Evolutionary conservation across 1,140 invertebrate genomes (phyloP), one percentile per base, ranked within the genome.

Genomic region (Drosophila quadrilineata): DNA sequence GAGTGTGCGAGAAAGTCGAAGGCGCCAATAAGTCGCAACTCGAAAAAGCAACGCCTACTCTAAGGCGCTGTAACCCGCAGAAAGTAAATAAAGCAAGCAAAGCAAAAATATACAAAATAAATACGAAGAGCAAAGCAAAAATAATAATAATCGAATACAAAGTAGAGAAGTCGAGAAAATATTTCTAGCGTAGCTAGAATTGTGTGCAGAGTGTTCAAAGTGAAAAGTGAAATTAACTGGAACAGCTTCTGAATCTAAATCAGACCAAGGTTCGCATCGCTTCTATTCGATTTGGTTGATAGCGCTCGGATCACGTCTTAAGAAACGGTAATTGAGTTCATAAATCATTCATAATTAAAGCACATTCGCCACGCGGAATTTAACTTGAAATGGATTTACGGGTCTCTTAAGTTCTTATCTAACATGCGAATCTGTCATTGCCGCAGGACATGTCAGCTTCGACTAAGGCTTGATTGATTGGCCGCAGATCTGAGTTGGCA

Each of bases 21-120:
- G 76, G 77, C 76, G 77, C 77, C 76, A 84, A 72, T 48, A 58
- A 58, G 76, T 67, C 79, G 36, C 63, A 80, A 69, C 77, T 57
- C 46, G 53, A 52, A 56, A 29, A 54, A 16, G 31, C 35, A 19
- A 43, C 50, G 56, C 54, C 54, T 50, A 22, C 36, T 24, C 43
- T 49, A 24, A 12, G 21, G 56, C 43, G 16, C 40, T 45, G 29
- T 35, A 22, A 35, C 36, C 53, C 33, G 21, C 53, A 56, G 62
- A 54, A 56, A 60, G 57, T 48, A 70, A 68, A 63, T 54, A 71
- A 54, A 54, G 38, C 6, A 43, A 12, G 31, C 3, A 21, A 10
- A 21, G 19, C 16, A 38, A 35, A 16, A 14, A 21, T 1, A 52
- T n/a, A n/a, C n/a, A 14, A 31, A 8, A 16, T n/a, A 46, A 31